Conservation (phyloP, 2,888 invertebrate genomes). For the Parascotia fuliginaria region DNA sequence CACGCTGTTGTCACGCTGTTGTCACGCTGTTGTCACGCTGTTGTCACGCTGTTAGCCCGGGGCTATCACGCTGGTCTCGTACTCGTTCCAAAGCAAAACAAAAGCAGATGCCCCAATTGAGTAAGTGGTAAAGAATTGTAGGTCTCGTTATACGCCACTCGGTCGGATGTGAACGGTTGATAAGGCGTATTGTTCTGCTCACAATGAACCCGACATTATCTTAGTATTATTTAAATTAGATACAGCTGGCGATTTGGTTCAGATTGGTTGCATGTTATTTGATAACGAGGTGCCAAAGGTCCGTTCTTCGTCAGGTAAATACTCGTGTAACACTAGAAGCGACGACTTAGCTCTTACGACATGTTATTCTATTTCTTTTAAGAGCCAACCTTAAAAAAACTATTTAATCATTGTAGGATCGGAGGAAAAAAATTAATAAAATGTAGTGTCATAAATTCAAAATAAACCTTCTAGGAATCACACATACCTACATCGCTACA, state of each 20-base stretch:
- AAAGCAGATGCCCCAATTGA: conserved; percentile 66
- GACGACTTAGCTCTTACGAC: neutral
- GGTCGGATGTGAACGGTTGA: conserved; percentile 35
- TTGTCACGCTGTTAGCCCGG: no score
- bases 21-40: conserved; percentile 15
- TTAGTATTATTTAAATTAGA: conserved; percentile 38
- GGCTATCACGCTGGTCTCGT: no score
- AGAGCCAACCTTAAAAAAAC: neutral
- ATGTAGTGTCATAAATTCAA: no score
- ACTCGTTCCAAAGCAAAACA: conserved; percentile 36
- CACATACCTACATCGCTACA: no score
- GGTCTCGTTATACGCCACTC: conserved; percentile 17
- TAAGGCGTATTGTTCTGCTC: conserved; percentile 40
- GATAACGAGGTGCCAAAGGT: conserved; percentile 8
- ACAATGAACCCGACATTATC: conserved; percentile 32
- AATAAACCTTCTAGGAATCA: no score
- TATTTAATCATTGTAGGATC: neutral
- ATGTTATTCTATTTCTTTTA: neutral
- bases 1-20: conserved; percentile 19
- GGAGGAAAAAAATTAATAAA: no score
- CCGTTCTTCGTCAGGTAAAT: conserved; percentile 6
- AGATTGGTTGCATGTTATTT: conserved; percentile 20
- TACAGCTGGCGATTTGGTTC: conserved; percentile 9
- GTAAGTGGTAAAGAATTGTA: conserved; percentile 49
- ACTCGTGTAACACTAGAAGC: neutral